Evolutionary conservation across 1,140 invertebrate species (phyloP).

Genomic region (Calosoma granatense): DNA sequence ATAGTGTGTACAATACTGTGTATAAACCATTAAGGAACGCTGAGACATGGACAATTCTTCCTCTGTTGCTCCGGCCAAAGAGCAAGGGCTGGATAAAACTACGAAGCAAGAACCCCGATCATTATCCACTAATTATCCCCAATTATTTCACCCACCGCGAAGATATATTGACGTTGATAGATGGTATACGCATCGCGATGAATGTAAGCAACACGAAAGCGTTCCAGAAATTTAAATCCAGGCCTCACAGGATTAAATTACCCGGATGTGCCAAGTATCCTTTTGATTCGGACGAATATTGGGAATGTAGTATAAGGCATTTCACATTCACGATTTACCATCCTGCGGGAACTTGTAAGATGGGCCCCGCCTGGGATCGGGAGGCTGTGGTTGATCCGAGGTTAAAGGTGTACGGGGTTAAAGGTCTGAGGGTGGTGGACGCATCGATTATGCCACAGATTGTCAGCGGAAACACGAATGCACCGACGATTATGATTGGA

Average conservation of each 20-base stretch:
- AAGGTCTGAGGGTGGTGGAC: conserved; percentile 72
- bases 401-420: conserved; percentile 64
- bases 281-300: conserved; percentile 72
- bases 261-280: conserved; percentile 64
- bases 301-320: conserved; percentile 71
- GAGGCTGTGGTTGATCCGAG: conserved; percentile 73
- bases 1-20: conserved; percentile 73
- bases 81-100: conserved; percentile 74
- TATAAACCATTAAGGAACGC: conserved; percentile 68
- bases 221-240: conserved; percentile 69
- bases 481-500: conserved; percentile 34
- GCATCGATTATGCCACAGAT: conserved; percentile 85
- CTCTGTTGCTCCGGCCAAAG: conserved; percentile 66
- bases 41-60: conserved; percentile 78
- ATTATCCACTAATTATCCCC: conserved; percentile 80
- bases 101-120: conserved; percentile 64
- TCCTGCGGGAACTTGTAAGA: conserved; percentile 74
- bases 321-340: conserved; percentile 82
- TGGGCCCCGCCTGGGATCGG: conserved; percentile 66
- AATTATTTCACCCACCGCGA: conserved; percentile 79
- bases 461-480: conserved; percentile 35
- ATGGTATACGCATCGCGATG: conserved; percentile 74
- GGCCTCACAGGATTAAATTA: conserved; percentile 64
- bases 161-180: conserved; percentile 63
- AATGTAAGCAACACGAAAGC: conserved; percentile 66